Base-by-base conservation (phyloP, 2,113 vertebrate species). In the Archilochus colubris region DNA sequence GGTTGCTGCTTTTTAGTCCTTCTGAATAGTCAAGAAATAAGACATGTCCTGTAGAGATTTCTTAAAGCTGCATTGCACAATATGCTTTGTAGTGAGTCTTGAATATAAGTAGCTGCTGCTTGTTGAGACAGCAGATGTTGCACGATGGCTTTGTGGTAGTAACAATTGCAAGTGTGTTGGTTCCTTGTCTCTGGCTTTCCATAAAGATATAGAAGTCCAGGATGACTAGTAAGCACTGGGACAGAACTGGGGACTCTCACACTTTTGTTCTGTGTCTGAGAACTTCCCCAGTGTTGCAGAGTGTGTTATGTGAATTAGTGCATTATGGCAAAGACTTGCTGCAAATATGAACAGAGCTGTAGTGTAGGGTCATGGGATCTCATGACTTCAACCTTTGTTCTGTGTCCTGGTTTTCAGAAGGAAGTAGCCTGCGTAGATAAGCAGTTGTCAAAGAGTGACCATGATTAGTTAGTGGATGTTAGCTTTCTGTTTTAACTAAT, bases 71-170 rank as follows among this genome's bases (percentile, higher is more conserved):
- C 57, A 12, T 36, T 57, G 28, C 15, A 28, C 50, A 54, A 33
- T 6, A 13, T 36, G 36, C 28, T 48, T 23, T 53, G 3, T 24
- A 13, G 10, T 10, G 7, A 38, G 4, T 13, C 5, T 70, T 63
- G 27, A 23, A 25, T 75, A 36, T 53, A 72, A 84, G 36, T 46
- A 73, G 13, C 4, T 38, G 18, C 5, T 86, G 46, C 27, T 69
- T 14, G 2, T 68, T 0, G 2, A 36, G 40, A 61, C 11, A 51
- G 14, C 16, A 15, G 8, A 12, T 58, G 9, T 50, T 40, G 7
- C 21, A 30, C 31, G 54, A 28, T 54, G 16, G 30, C 57, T 50
- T 68, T 59, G 30, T 73, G 25, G 18, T n/a, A 30, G 14, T 75
- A 55, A 19, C 12, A 38, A 9, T 48, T 3, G 16, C 6, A 7